Percentiles rank a stretch among this genome's conserved stretches.
These are phyloP conservation scores for Apodemia duryi DNA, from an alignment of 2,888 invertebrate genomes.

Conservation along the genomic window DNA sequence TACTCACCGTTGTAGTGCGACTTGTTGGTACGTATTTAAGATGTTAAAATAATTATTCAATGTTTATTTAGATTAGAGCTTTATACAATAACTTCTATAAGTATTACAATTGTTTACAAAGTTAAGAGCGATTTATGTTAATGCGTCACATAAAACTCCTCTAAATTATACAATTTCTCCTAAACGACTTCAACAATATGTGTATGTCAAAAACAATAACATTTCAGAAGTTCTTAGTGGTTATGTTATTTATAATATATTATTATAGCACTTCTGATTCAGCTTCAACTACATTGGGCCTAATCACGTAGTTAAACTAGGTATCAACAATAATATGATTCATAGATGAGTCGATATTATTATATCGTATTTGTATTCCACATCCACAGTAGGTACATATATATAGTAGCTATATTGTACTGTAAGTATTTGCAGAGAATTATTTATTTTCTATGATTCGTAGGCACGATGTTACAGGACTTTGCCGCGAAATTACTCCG, in stretches of 20 bases:
- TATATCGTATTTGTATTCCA: too few species aligned
- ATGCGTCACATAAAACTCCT: neutral
- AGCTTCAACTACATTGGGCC: slow-evolving; percentile 43
- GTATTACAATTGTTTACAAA: neutral
- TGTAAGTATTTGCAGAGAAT: too few species aligned
- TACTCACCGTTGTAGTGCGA: too few species aligned
- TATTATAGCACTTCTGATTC: slow-evolving; percentile 63
- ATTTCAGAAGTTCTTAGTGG: neutral
- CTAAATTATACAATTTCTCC: neutral
- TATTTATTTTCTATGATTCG: too few species aligned
- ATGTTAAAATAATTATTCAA: too few species aligned
- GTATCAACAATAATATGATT: neutral
- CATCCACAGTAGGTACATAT: neutral
- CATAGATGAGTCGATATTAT: too few species aligned
- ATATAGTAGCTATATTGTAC: too few species aligned
- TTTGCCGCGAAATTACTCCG: too few species aligned
- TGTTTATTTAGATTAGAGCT: neutral
- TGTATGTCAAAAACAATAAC: neutral
- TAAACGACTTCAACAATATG: neutral
- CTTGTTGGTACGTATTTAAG: too few species aligned
- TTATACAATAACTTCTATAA: neutral
- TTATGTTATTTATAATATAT: neutral
- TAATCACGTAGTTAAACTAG: neutral
- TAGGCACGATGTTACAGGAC: too few species aligned
- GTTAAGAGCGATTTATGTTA: neutral